Evolutionary conservation across 2,888 invertebrate genomes (phyloP).

Genomic region (Crocallis elinguaria): DNA sequence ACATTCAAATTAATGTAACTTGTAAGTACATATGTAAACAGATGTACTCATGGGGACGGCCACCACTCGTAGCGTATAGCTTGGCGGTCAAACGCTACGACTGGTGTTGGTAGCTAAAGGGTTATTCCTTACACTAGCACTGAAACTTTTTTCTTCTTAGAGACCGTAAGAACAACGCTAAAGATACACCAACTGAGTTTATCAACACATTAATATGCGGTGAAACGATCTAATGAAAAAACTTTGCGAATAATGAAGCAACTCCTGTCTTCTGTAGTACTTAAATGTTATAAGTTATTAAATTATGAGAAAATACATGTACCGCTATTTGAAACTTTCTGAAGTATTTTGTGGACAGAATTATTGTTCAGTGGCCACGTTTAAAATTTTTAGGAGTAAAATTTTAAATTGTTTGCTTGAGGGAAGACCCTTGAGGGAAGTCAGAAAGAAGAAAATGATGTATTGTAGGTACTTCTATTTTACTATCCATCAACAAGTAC

Average conservation of each 20-base stretch:
- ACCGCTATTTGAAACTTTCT: not conserved
- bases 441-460: no score
- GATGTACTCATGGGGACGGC: no score
- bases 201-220: constrained; percentile 25
- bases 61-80: no score
- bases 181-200: constrained; percentile 12
- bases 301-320: not conserved
- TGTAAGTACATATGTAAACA: no score
- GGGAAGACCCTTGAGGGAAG: no score
- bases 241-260: constrained; percentile 28
- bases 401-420: no score
- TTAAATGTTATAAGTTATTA: constrained; percentile 5
- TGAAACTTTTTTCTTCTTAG: not conserved
- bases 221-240: constrained; percentile 33
- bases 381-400: no score
- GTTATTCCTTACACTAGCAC: not conserved
- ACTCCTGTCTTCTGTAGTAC: not conserved
- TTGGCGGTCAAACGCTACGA: no score
- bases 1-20: no score
- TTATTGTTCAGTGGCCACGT: no score
- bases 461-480: no score
- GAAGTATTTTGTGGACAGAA: not conserved
- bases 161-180: not conserved
- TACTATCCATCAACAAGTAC: no score
- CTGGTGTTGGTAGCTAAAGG: not conserved